Conservation (phyloP, 2,888 invertebrate genomes). For the Frankliniella intonsa region DNA sequence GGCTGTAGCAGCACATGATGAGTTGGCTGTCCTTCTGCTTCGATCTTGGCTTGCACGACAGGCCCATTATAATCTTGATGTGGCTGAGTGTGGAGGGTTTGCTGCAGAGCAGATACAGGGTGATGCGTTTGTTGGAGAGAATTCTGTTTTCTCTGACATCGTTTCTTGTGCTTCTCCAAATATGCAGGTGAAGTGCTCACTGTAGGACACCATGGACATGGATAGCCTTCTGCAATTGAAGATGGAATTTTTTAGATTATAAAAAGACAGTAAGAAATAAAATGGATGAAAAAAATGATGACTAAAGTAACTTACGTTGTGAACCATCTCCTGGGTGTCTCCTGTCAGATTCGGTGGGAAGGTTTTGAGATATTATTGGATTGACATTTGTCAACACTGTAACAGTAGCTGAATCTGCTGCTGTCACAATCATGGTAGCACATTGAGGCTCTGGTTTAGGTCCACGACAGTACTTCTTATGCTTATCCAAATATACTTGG, state of each 20-base stretch:
- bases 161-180: constrained; percentile 1
- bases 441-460: not conserved
- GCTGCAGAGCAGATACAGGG: not conserved
- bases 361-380: not conserved
- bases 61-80: not conserved
- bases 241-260: not conserved
- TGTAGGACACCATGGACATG: constrained; percentile 6
- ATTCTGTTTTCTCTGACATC: not conserved
- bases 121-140: not conserved
- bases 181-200: constrained; percentile 14
- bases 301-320: not conserved
- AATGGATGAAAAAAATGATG: not conserved
- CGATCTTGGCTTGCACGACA: not conserved
- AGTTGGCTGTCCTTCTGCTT: not conserved
- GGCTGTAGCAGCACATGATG: not conserved
- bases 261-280: not conserved
- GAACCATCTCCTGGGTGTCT: not conserved
- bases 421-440: not conserved
- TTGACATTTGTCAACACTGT: not conserved
- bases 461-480: constrained; percentile 3
- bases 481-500: not conserved
- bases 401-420: not conserved
- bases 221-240: not conserved
- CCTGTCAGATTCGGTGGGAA: not conserved
- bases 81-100: not conserved